Evolutionary conservation across 2,888 invertebrate genomes (phyloP).

Genomic region (Meteorus colon): DNA sequence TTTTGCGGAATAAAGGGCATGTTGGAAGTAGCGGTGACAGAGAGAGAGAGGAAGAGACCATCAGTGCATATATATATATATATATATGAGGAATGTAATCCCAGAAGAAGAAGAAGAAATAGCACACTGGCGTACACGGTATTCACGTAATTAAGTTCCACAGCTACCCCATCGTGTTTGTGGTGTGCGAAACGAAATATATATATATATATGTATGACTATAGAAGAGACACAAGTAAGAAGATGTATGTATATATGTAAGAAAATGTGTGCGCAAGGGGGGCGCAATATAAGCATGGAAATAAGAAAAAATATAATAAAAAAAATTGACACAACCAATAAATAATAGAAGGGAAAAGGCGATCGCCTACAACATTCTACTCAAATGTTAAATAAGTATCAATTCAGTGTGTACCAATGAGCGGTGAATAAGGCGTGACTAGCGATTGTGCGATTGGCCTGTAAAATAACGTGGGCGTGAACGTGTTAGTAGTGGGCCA

Average conservation of each 20-base stretch:
- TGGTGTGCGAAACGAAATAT: slow-evolving; percentile 46
- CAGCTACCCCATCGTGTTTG: slow-evolving; percentile 62
- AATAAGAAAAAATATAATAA: slow-evolving; percentile 52
- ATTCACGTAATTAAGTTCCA: slow-evolving; percentile 71
- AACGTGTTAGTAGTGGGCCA: slow-evolving; percentile 48
- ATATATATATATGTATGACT: slow-evolving; percentile 47
- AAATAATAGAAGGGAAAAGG: slow-evolving; percentile 69
- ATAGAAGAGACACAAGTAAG: slow-evolving; percentile 41
- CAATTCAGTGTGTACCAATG: slow-evolving; percentile 68
- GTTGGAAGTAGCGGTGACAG: not conserved
- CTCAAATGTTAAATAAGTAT: slow-evolving; percentile 73
- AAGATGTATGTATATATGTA: slow-evolving; percentile 40
- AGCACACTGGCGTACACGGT: slow-evolving; percentile 45
- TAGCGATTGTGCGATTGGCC: slow-evolving; percentile 46
- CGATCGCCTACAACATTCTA: slow-evolving; percentile 71
- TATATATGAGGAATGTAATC: slow-evolving; percentile 35
- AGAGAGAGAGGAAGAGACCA: not conserved
- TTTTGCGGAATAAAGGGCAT: slow-evolving; percentile 5
- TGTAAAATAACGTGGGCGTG: slow-evolving; percentile 44
- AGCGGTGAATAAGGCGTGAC: slow-evolving; percentile 53
- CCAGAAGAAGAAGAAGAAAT: slow-evolving; percentile 32
- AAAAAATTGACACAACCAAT: slow-evolving; percentile 61
- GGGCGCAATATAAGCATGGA: slow-evolving; percentile 35
- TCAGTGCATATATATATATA: slow-evolving; percentile 14
- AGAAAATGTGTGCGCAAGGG: slow-evolving; percentile 36